A percentile compares a stretch with the other conserved stretches of the same genome.
Evolutionary conservation across 2,888 invertebrate genomes (phyloP).

Genomic region (Taphrorychus bicolor): DNA sequence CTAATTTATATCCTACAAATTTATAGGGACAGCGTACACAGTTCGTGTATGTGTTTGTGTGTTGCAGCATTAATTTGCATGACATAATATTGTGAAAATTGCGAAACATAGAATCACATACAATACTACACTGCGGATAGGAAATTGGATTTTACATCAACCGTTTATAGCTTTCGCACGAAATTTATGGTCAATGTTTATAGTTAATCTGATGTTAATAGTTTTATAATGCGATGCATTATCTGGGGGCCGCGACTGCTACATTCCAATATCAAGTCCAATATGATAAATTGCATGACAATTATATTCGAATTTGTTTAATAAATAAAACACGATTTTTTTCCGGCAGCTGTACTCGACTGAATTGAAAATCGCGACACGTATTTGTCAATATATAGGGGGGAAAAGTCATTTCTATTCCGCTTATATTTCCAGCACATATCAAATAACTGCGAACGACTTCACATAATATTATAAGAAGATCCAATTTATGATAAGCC

Average conservation of each 20-base stretch:
- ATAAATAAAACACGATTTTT: background rate
- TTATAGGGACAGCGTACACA: conserved; percentile 30
- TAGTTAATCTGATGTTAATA: background rate
- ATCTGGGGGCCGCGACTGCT: background rate
- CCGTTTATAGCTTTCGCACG: background rate
- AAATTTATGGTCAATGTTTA: background rate
- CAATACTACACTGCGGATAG: conserved; percentile 12
- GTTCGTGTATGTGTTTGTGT: conserved; percentile 14
- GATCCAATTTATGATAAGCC: background rate
- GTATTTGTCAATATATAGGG: background rate
- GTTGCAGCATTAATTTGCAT: conserved; percentile 33
- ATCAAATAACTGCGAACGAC: background rate
- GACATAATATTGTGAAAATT: conserved; percentile 34
- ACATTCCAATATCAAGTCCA: no score
- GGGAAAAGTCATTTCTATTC: conserved; percentile 1
- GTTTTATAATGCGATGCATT: background rate
- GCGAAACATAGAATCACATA: conserved; percentile 23
- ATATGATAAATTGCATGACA: no score
- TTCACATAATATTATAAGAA: background rate
- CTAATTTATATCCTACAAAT: conserved; percentile 24
- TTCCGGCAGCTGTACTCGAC: background rate
- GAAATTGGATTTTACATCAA: conserved; percentile 15
- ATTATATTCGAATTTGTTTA: no score
- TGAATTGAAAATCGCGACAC: background rate
- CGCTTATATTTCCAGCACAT: background rate